Evolutionary conservation across 2,797 vertebrate genomes (phyloP), one percentile per base, ranked within the genome.

Genomic region (Fistularia commersonii): DNA sequence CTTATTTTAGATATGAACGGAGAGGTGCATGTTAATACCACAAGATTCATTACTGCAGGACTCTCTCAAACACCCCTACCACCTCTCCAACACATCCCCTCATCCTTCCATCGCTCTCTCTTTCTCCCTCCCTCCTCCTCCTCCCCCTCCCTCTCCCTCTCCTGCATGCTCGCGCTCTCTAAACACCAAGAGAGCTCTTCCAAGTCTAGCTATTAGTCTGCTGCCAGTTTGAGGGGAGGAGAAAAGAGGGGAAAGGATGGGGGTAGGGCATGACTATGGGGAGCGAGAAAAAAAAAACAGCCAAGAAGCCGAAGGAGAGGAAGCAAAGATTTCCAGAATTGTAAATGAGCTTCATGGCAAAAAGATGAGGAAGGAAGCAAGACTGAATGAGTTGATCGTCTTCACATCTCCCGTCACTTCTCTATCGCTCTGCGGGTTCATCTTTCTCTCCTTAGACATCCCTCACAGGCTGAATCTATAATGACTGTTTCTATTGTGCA

Each of bases 181-280:
- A 23, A 23, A 48, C 41, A 58, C 1, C 0, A 32, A 39, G 12
- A 49, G 36, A 49, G 36, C 51, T 71, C 64, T 1, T 57, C 54
- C 59, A 55, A 67, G 60, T 59, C 54, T 8, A 11, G 48, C 59
- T 41, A 53, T 74, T 53, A 34, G 51, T 37, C 47, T 38, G 39
- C 45, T 49, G 52, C 61, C 23, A 23, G 23, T 2, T 23, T 23
- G 51, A 62, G 37, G 36, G 47, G 39, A 51, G 32, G 32, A 49
- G 32, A 34, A 13, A 45, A 11, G 13, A 33, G 11, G 36, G 32
- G 46, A 48, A 65, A 46, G 64, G 54, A 64, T 76, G 80, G 81
- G 79, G 81, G 77, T 67, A 80, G 80, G 79, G 81, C 66, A 80
- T n/a, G 72, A 60, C 66, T 65, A 80, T 67, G 71, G 64, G 57